Evolutionary conservation across 1,140 invertebrate species (phyloP).

Genomic region (Diachasmimorpha longicaudata): DNA sequence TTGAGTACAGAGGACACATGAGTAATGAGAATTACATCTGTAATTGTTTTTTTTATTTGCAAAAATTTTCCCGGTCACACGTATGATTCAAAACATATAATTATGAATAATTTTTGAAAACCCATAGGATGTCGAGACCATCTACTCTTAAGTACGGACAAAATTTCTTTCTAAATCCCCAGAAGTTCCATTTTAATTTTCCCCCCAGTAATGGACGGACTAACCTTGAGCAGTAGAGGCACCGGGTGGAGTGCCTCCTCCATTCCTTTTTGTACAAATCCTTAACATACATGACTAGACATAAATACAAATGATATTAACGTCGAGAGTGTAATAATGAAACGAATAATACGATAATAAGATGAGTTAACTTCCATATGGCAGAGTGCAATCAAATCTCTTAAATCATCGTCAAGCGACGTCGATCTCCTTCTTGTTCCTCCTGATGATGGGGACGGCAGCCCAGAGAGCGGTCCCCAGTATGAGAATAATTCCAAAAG

Average conservation of each 20-base stretch:
- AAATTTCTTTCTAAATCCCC: too few species aligned
- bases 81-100: too few species aligned
- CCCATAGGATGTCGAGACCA: too few species aligned
- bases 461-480: slow-evolving; percentile 74
- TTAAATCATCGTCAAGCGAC: slow-evolving; percentile 14
- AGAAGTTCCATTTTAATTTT: not conserved
- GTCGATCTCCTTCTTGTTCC: slow-evolving; percentile 50
- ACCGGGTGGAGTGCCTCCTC: not conserved
- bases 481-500: slow-evolving; percentile 73
- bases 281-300: slow-evolving; percentile 8
- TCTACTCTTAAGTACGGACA: too few species aligned
- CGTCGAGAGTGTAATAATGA: not conserved
- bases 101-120: too few species aligned
- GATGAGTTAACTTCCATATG: not conserved
- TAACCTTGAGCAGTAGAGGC: not conserved
- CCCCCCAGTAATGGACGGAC: not conserved
- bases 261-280: not conserved
- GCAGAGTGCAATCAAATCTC: not conserved
- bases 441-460: slow-evolving; percentile 72
- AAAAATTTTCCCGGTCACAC: too few species aligned
- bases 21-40: not conserved
- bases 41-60: too few species aligned
- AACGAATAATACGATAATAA: too few species aligned
- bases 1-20: not conserved
- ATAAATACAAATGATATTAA: slow-evolving; percentile 2